These are phyloP conservation scores for Sarcophaga variegata DNA, from an alignment of 2,888 invertebrate species.

Conservation along the genomic window DNA sequence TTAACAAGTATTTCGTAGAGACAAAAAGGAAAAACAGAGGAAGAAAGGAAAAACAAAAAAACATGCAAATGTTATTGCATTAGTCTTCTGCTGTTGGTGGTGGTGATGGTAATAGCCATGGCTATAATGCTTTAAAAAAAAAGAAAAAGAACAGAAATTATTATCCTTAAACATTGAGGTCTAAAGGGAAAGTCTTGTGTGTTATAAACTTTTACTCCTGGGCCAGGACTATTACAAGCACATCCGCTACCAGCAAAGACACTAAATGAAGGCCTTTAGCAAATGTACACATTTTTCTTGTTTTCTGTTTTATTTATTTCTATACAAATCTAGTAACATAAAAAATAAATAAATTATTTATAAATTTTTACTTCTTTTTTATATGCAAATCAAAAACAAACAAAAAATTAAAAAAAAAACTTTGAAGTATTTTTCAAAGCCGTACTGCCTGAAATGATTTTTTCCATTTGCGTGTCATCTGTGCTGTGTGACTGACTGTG, in stretches of 20 bases:
- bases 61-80: neutral
- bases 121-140: neutral
- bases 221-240: conserved; percentile 20
- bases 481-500: conserved; percentile 11
- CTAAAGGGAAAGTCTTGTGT: conserved; percentile 9
- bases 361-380: conserved; percentile 25
- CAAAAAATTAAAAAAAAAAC: neutral
- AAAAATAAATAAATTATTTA: conserved; percentile 63
- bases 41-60: neutral
- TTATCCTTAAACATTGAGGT: conserved; percentile 42
- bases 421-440: neutral
- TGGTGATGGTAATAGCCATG: conserved; percentile 1
- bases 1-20: neutral
- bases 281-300: neutral
- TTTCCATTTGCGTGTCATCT: neutral
- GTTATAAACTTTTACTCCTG: conserved; percentile 35
- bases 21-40: neutral
- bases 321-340: conserved; percentile 32
- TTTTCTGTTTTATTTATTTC: conserved; percentile 27
- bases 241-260: too few relatives aligned
- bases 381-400: conserved; percentile 58
- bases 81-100: neutral
- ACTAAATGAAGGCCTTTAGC: neutral
- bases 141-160: neutral
- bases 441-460: neutral